Conservation (phyloP, 2,113 vertebrate species). For the Odocoileus hemionus region DNA sequence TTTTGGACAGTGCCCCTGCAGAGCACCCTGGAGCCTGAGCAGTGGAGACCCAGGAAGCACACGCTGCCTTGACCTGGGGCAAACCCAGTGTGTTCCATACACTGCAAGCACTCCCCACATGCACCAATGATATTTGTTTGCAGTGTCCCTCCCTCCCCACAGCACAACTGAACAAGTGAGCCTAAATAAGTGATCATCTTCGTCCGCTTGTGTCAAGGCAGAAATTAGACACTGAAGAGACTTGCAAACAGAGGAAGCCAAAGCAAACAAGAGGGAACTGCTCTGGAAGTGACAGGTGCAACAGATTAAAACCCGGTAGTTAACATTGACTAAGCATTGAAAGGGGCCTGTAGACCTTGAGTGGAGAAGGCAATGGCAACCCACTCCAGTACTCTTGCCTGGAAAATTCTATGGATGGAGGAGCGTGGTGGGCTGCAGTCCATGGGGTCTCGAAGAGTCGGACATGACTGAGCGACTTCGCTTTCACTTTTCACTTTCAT, state of each 20-base stretch:
- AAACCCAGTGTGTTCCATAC: background rate
- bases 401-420: too few relatives aligned
- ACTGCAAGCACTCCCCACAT: background rate
- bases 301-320: background rate
- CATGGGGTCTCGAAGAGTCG: too few relatives aligned
- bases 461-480: too few relatives aligned
- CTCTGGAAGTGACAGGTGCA: background rate
- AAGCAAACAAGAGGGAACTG: background rate
- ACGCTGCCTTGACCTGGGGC: background rate
- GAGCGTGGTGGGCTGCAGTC: too few relatives aligned
- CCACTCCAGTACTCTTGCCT: too few relatives aligned
- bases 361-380: too few relatives aligned
- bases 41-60: background rate
- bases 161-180: background rate
- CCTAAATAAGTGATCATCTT: background rate
- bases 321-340: background rate
- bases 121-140: background rate
- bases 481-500: too few relatives aligned
- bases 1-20: background rate
- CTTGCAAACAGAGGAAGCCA: background rate
- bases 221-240: background rate
- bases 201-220: background rate
- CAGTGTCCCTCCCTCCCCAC: background rate
- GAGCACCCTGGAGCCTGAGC: background rate
- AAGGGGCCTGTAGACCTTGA: background rate